A percentile compares a stretch with the other conserved stretches of the same genome.
phyloP scores from a whole-genome alignment of 1,140 invertebrate genomes.

The Asbolus verrucosus region DNA sequence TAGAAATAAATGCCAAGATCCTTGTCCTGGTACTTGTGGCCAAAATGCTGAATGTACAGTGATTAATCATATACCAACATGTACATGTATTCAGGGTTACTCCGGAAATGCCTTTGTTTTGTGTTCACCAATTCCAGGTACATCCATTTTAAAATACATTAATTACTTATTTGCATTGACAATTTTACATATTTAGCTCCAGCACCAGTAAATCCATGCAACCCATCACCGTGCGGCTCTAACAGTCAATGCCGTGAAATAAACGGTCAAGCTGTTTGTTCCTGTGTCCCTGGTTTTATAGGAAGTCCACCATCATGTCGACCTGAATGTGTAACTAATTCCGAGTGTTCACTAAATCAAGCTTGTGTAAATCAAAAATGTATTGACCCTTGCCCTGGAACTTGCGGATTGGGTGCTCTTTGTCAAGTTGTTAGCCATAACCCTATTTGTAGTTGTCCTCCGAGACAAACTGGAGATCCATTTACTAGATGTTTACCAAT shows the following conservation, averaged over 20 bases:
- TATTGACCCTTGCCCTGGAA: conserved; percentile 74
- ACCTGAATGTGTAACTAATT: conserved; percentile 73
- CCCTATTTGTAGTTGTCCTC: conserved; percentile 73
- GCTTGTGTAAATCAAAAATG: conserved; percentile 75
- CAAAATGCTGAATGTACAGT: conserved; percentile 76
- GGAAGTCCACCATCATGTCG: conserved; percentile 74
- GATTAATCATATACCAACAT: conserved; percentile 79
- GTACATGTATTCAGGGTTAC: conserved; percentile 75
- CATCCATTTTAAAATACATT: conserved; percentile 47
- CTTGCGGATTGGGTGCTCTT: conserved; percentile 70
- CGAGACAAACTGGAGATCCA: conserved; percentile 73
- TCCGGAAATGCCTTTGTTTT: conserved; percentile 78
- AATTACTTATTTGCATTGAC: neutral
- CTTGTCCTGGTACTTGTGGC: conserved; percentile 79
- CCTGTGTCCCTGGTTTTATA: conserved; percentile 72
- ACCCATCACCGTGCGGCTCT: conserved; percentile 73
- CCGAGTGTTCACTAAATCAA: conserved; percentile 73
- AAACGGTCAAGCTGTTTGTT: conserved; percentile 72
- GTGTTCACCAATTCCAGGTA: conserved; percentile 70
- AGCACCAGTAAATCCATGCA: conserved; percentile 68
- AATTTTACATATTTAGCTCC: conserved; percentile 51
- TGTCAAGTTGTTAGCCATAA: conserved; percentile 72
- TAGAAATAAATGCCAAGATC: conserved; percentile 80
- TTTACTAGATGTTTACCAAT: conserved; percentile 71
- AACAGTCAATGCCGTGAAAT: conserved; percentile 74